Base-by-base conservation (phyloP, 1,140 invertebrate species). In the Platyura marginata region DNA sequence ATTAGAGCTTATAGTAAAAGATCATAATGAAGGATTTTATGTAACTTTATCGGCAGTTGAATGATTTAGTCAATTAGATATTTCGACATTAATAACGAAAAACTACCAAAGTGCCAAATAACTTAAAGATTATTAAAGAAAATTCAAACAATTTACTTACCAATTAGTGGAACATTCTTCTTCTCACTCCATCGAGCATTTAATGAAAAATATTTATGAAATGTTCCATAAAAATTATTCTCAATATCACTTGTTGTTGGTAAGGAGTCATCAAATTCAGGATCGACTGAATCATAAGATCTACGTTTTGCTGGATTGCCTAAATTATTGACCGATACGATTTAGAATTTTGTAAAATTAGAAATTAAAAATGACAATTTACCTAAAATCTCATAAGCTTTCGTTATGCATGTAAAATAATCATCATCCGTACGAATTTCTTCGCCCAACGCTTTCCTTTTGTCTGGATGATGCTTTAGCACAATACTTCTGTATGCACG, bases 371-470 rank as follows among this genome's bases (percentile, higher is more conserved):
- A 37, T n/a, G 35, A 15, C n/a, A 21, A 44, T 48, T n/a, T 44
- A 59, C 57, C 57, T 42, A 61, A 51, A 43, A 55, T 58, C 67
- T 95, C 90, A 72, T 84, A 90, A 13, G 93, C 93, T 70, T 90
- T 91, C n/a, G 93, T 97, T 53, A 99, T 98, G 59, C 93, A 97
- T 0, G 92, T 91, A 61, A 97, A 99, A 65, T 98, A 97, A 66
- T 97, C 93, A 55, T 92, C 82, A 49, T 91, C 87, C 2, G 74
- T 68, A 46, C 77, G 71, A 10, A 92, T 72, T 50, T 85, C 77
- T 61, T 91, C 87, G 34, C 89, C 82, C 62, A 76, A 68, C 41
- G 79, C 83, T 70, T 89, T 83, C 44, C 93, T 72, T 62, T 98
- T 98, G 62, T 98, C 95, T 1, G 95, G 95, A 69, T 99, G 95